Conservation (phyloP, 2,113 vertebrate species). For the Mellivora capensis region DNA sequence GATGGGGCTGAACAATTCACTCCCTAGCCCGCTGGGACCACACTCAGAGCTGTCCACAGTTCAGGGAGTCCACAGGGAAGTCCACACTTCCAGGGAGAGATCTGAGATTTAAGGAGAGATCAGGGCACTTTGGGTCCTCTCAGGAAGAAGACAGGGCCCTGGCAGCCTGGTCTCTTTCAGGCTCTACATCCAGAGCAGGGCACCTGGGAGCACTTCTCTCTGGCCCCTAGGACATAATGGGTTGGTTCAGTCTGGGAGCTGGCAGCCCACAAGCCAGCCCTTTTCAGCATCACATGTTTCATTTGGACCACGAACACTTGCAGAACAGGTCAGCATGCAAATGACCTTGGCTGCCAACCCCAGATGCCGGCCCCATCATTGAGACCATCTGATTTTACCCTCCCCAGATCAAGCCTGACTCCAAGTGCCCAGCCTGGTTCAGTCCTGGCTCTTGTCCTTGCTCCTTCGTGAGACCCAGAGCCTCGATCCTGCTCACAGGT, state of each 20-base stretch:
- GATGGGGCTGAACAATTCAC: not conserved
- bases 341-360: not conserved
- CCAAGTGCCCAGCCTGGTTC: not conserved
- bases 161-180: not conserved
- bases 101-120: not conserved
- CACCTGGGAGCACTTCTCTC: not conserved
- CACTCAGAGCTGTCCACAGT: not conserved
- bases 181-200: not conserved
- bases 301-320: not conserved
- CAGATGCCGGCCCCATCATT: not conserved
- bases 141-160: not conserved
- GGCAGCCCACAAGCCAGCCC: not conserved
- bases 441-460: not conserved
- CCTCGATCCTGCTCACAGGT: not conserved
- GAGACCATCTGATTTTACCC: not conserved
- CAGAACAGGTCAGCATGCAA: not conserved
- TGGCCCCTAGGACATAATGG: not conserved
- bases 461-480: not conserved
- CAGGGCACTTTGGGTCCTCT: not conserved
- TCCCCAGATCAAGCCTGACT: not conserved
- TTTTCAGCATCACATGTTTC: not conserved
- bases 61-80: not conserved
- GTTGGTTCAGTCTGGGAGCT: not conserved
- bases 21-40: not conserved
- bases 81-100: not conserved